phyloP scores from a whole-genome alignment of 2,113 vertebrate species.

The Nesogale talazaci region DNA sequence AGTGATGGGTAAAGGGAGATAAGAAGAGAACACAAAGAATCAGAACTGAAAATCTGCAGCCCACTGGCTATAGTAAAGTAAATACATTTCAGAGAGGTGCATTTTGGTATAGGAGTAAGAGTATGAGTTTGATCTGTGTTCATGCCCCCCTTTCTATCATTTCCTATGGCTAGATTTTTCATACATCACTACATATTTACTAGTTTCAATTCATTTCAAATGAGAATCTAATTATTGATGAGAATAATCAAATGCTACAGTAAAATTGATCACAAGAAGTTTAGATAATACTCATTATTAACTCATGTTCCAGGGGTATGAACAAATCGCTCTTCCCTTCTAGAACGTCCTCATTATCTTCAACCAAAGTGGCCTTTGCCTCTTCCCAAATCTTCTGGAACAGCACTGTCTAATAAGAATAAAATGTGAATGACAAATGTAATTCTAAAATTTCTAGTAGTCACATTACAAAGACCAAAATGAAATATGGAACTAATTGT shows the following conservation, averaged over 20 bases:
- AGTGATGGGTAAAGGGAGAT: constrained; percentile 76
- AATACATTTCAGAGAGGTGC: constrained; percentile 15
- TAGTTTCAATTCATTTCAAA: background rate
- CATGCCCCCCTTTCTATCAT: accelerated
- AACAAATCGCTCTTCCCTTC: background rate
- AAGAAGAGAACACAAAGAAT: constrained; percentile 50
- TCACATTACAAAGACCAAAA: background rate
- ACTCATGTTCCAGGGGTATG: background rate
- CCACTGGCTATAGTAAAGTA: constrained; percentile 48
- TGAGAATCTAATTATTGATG: background rate
- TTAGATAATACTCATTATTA: background rate
- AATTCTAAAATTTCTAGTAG: background rate
- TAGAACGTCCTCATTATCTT: background rate
- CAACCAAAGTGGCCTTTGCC: background rate
- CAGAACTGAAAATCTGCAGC: constrained; percentile 66
- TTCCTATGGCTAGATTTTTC: constrained; percentile 10
- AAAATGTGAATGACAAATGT: background rate
- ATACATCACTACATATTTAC: background rate
- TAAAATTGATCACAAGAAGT: background rate
- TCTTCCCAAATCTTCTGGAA: background rate
- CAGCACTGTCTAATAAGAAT: background rate
- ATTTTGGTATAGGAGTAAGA: background rate
- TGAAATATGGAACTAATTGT: constrained; percentile 12
- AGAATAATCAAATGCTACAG: background rate
- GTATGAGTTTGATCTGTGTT: background rate